Conservation (phyloP, 2,113 vertebrate genomes). For the Mandrillus leucophaeus region DNA sequence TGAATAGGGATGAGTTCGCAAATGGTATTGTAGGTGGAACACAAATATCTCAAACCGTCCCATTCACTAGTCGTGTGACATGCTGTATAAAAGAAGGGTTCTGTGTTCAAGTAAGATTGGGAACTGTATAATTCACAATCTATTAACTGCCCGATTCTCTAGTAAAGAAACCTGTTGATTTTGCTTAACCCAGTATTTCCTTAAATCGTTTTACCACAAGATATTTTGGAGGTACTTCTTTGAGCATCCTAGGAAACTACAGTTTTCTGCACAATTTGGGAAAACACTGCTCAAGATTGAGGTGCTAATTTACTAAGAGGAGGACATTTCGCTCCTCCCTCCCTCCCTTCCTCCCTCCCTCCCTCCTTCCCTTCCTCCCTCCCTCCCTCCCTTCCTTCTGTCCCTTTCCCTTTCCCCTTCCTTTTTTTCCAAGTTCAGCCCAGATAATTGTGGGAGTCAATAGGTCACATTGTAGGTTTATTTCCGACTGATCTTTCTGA, state of each 20-base stretch:
- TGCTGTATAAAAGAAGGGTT: background rate
- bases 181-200: background rate
- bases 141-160: background rate
- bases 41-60: background rate
- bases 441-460: background rate
- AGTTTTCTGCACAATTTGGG: conserved; percentile 2
- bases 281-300: background rate
- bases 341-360: no score
- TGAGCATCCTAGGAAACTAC: background rate
- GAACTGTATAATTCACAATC: background rate
- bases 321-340: background rate
- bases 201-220: background rate
- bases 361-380: no score
- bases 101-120: background rate
- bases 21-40: background rate
- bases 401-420: background rate
- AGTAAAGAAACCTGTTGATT: background rate
- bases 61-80: background rate
- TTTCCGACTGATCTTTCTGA: background rate
- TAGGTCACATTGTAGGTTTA: background rate
- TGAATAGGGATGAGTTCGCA: background rate
- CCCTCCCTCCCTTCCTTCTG: no score
- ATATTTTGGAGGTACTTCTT: background rate
- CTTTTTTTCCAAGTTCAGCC: background rate
- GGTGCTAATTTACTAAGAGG: background rate